Evolutionary conservation across 2,888 invertebrate species (phyloP).

Genomic region (Subacronicta megacephala): DNA sequence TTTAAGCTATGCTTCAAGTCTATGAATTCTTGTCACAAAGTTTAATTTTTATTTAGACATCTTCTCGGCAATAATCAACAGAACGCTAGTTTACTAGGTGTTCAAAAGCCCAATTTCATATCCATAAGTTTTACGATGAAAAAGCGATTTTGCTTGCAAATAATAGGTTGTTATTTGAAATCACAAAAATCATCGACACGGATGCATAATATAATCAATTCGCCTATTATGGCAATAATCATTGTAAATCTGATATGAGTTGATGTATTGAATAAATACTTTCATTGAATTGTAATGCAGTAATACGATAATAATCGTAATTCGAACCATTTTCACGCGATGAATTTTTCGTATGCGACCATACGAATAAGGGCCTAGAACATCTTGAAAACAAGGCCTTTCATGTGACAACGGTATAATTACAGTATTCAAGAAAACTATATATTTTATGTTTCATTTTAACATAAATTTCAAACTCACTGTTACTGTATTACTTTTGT

Average conservation of each 20-base stretch:
- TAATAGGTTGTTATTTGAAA: no score
- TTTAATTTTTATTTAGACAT: conserved; percentile 23
- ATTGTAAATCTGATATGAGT: conserved; percentile 15
- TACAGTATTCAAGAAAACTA: conserved; percentile 10
- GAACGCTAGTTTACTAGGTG: no score
- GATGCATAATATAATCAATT: no score
- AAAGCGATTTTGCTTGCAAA: no score
- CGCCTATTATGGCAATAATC: neutral
- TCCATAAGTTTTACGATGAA: no score
- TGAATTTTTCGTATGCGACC: no score
- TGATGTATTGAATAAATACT: conserved; percentile 12
- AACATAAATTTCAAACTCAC: conserved; percentile 3
- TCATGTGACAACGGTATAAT: conserved; percentile 1
- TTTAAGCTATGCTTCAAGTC: conserved; percentile 23
- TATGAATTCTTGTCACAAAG: conserved; percentile 48
- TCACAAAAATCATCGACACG: no score
- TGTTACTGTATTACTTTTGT: neutral
- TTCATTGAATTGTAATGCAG: conserved; percentile 22
- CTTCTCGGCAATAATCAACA: neutral
- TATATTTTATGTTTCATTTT: conserved; percentile 13
- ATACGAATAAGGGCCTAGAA: conserved; percentile 35
- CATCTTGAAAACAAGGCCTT: conserved; percentile 14
- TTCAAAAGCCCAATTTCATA: no score
- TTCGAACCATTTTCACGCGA: conserved; percentile 15
- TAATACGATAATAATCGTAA: conserved; percentile 6